Evolutionary conservation across 2,888 invertebrate genomes (phyloP).

Genomic region (Holacanthella duospinosa): DNA sequence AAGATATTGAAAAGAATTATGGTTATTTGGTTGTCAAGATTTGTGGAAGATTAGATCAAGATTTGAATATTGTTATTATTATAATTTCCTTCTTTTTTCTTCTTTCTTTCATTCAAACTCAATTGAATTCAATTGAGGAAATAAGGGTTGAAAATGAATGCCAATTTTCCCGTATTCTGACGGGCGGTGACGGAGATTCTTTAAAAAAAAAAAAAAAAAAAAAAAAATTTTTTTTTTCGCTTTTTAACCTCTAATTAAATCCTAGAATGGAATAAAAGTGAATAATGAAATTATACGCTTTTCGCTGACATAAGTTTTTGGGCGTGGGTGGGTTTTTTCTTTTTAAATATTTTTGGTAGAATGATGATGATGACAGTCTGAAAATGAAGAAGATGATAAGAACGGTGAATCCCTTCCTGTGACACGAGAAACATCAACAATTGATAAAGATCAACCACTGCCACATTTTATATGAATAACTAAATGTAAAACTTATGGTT

Average conservation of each 20-base stretch:
- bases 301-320: not conserved
- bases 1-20: no score
- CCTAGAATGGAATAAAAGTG: not conserved
- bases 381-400: not conserved
- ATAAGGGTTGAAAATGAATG: not conserved
- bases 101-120: no score
- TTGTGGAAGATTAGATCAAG: not conserved
- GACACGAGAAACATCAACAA: not conserved
- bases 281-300: not conserved
- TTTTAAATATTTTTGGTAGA: no score
- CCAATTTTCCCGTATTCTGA: not conserved
- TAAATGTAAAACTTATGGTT: not conserved
- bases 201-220: no score
- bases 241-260: not conserved
- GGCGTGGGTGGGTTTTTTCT: not conserved
- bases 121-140: not conserved
- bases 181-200: not conserved
- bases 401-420: not conserved
- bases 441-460: not conserved
- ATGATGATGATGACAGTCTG: not conserved
- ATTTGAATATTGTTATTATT: not conserved
- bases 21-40: no score
- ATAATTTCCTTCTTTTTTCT: not conserved
- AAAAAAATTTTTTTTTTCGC: not conserved
- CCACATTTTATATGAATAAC: not conserved